A percentile compares a stretch with the other conserved stretches of the same genome.
phyloP scores from a whole-genome alignment of 1,140 invertebrate species.

The Microplitis demolitor region DNA sequence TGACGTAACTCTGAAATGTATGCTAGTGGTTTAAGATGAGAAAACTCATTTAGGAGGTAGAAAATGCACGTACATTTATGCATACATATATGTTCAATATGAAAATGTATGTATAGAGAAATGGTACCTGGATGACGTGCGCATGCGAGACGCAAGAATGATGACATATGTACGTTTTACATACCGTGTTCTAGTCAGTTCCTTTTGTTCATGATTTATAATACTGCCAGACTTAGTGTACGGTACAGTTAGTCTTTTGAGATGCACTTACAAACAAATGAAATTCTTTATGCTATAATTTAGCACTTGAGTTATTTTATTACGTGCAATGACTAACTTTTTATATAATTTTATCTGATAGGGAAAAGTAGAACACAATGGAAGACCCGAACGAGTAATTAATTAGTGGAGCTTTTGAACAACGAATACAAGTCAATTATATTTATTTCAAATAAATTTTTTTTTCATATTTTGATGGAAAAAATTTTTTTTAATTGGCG shows the following conservation, averaged over 20 bases:
- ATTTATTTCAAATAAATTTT: no score
- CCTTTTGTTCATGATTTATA: constrained; percentile 3
- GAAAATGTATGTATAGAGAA: not conserved
- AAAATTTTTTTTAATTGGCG: no score
- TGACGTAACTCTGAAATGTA: not conserved
- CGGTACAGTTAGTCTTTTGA: not conserved
- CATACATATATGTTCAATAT: not conserved
- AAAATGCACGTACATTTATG: not conserved
- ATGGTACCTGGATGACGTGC: not conserved
- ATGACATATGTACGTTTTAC: constrained; percentile 13
- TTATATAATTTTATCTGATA: no score
- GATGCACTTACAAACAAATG: not conserved
- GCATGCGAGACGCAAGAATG: constrained; percentile 3
- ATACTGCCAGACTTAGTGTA: not conserved
- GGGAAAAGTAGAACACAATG: no score
- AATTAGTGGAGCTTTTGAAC: no score
- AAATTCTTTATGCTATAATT: not conserved
- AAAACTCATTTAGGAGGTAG: not conserved
- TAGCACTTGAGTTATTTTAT: no score
- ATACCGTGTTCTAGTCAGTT: not conserved
- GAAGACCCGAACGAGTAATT: no score
- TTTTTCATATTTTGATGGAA: no score
- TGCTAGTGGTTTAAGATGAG: constrained; percentile 5
- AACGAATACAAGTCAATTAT: no score
- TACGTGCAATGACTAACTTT: no score